Evolutionary conservation across 2,797 vertebrate genomes (phyloP).

Genomic region (Neomorphus geoffroyi): DNA sequence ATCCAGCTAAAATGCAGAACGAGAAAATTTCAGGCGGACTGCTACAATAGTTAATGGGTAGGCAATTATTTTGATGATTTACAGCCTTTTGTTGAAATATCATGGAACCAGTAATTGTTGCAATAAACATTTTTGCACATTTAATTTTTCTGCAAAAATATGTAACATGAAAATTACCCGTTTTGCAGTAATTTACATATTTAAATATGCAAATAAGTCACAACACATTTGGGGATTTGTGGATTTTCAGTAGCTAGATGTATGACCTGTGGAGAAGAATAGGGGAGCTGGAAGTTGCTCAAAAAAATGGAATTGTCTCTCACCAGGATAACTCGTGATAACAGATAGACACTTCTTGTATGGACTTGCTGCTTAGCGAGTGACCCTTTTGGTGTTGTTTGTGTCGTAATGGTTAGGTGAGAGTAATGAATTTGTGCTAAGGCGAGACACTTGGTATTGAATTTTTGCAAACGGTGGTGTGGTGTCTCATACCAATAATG

Average conservation of each 20-base stretch:
- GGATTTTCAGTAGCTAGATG: conserved; percentile 37
- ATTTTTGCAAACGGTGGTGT: not conserved
- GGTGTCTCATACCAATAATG: not conserved
- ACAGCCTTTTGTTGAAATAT: conserved; percentile 47
- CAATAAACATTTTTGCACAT: conserved; percentile 52
- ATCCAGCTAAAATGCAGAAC: conserved; percentile 33
- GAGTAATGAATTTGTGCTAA: conserved; percentile 37
- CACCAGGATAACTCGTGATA: too few relatives aligned
- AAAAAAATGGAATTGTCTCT: not conserved
- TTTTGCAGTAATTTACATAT: conserved; percentile 36
- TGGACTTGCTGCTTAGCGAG: conserved; percentile 36
- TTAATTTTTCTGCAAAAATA: conserved; percentile 53
- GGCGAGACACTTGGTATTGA: conserved; percentile 9
- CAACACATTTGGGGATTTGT: conserved; percentile 46
- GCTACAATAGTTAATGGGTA: conserved; percentile 58
- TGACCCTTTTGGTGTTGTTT: conserved; percentile 24
- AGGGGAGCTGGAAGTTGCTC: conserved; percentile 45
- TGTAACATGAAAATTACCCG: conserved; percentile 59
- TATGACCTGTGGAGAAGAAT: conserved; percentile 60
- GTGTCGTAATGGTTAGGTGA: conserved; percentile 5
- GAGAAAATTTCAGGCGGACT: conserved; percentile 39
- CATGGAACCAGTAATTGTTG: conserved; percentile 52
- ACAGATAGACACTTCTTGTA: conserved; percentile 9
- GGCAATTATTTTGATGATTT: conserved; percentile 69
- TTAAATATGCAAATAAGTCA: not conserved